Evolutionary conservation across 2,797 vertebrate species (phyloP).

Genomic region (Bradypodion pumilum): DNA sequence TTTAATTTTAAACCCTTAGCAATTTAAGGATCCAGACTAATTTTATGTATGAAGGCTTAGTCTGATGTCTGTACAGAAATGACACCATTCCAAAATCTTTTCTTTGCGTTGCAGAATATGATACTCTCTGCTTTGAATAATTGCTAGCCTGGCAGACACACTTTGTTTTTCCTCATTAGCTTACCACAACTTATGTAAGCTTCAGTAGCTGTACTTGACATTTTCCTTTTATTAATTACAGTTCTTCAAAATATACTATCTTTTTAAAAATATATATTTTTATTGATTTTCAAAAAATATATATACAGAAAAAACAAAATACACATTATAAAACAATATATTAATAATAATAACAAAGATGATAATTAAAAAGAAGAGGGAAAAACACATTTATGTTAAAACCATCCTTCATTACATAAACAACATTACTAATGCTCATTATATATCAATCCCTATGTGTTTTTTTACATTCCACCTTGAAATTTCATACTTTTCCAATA

Average conservation of each 20-base stretch:
- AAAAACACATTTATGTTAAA: too few species aligned
- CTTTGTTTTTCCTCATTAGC: slow-evolving; percentile 41
- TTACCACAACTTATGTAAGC: slow-evolving; percentile 58
- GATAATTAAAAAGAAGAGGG: too few species aligned
- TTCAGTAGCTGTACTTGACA: slow-evolving; percentile 42
- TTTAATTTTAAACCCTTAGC: slow-evolving; percentile 12
- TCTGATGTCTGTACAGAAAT: slow-evolving; percentile 31
- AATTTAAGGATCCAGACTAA: slow-evolving; percentile 35
- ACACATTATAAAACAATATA: too few species aligned
- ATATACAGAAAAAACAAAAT: too few species aligned
- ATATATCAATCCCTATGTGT: too few species aligned
- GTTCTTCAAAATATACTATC: slow-evolving; percentile 12
- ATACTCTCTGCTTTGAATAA: slow-evolving; percentile 49
- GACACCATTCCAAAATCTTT: slow-evolving; percentile 50
- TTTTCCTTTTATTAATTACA: slow-evolving; percentile 11
- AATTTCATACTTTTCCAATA: too few species aligned
- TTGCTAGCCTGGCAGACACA: slow-evolving; percentile 39
- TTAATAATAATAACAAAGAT: too few species aligned
- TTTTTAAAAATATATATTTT: too few species aligned
- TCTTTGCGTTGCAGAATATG: slow-evolving; percentile 54
- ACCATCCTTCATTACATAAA: too few species aligned
- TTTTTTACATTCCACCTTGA: too few species aligned
- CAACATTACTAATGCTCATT: too few species aligned
- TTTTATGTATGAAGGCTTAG: slow-evolving; percentile 43
- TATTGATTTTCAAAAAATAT: too few species aligned